Conservation (phyloP, 2,797 vertebrate genomes). For the Rousettus madagascariensis region DNA sequence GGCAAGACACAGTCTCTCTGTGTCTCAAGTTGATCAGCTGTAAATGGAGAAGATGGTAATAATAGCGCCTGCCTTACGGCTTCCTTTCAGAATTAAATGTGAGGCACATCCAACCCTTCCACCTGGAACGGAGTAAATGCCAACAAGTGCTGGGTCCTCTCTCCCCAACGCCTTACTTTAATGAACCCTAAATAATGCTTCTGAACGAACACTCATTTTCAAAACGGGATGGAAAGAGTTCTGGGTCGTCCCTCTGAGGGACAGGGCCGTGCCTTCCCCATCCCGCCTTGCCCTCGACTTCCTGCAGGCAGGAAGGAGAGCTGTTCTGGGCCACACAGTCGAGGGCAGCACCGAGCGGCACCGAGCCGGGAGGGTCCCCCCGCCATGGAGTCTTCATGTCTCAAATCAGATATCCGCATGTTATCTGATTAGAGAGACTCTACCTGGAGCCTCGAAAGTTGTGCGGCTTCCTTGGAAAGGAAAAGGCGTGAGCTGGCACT, state of each 20-base stretch:
- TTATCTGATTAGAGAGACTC: background rate
- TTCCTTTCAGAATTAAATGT: background rate
- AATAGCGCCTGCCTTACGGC: background rate
- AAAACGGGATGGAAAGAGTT: background rate
- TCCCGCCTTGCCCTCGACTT: background rate
- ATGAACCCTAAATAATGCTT: background rate
- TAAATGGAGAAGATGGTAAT: background rate
- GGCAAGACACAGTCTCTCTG: background rate
- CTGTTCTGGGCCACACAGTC: rapidly evolving
- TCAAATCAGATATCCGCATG: background rate
- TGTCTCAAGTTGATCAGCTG: background rate
- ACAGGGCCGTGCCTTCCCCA: background rate
- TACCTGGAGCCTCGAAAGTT: background rate
- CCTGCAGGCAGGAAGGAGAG: background rate
- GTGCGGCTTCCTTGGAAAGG: background rate
- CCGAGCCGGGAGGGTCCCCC: background rate
- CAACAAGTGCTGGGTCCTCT: background rate
- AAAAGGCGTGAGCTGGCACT: background rate
- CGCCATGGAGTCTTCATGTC: background rate
- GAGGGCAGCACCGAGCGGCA: background rate
- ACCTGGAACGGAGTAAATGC: background rate
- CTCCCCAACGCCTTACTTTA: background rate
- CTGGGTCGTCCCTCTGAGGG: background rate
- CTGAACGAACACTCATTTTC: background rate
- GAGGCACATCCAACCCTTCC: background rate